Evolutionary conservation across 2,113 vertebrate species (phyloP).

Genomic region (Podilymbus podiceps): DNA sequence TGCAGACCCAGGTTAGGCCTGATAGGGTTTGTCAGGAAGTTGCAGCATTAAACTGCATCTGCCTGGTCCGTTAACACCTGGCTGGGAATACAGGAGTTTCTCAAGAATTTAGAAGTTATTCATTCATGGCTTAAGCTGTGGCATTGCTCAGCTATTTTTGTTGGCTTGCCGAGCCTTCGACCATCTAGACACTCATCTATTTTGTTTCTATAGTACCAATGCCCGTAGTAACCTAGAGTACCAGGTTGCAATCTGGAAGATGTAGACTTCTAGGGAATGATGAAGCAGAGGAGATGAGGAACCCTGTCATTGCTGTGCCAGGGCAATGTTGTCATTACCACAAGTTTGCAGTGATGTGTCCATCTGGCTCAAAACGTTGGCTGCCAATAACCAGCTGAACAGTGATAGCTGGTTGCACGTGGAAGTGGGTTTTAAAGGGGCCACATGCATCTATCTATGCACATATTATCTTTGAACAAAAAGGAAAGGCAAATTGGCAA

Average conservation of each 20-base stretch:
- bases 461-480: not conserved
- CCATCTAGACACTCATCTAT: not conserved
- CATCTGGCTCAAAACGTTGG: not conserved
- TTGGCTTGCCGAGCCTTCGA: not conserved
- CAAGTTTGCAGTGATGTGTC: not conserved
- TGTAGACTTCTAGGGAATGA: not conserved
- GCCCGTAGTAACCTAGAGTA: not conserved
- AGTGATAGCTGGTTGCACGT: not conserved
- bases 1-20: not conserved
- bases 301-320: not conserved
- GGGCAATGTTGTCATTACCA: not conserved
- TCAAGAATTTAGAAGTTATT: not conserved
- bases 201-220: not conserved
- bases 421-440: constrained; percentile 14
- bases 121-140: not conserved
- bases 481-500: not conserved
- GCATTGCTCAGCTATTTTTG: not conserved
- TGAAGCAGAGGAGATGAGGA: not conserved
- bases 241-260: not conserved
- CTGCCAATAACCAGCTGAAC: not conserved
- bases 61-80: not conserved
- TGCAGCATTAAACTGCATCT: not conserved
- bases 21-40: not conserved
- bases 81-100: not conserved
- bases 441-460: not conserved